Evolutionary conservation across 2,797 vertebrate genomes (phyloP), one percentile per base, ranked within the genome.

Genomic region (Melopsittacus undulatus): DNA sequence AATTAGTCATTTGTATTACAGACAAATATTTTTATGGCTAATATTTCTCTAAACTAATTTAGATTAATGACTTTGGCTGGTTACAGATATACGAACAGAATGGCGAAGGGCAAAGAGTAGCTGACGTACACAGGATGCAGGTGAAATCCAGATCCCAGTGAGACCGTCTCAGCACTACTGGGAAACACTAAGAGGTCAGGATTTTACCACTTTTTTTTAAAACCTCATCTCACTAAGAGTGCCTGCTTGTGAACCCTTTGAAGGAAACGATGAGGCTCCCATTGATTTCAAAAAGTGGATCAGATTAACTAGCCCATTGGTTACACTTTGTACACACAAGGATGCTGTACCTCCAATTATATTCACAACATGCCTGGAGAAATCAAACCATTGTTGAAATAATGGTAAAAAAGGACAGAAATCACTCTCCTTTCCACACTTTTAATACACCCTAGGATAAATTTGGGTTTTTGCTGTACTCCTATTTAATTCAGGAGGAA

Each of bases 21-120:
- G 51, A 87, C 18, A 80, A 95, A 93, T 77, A 75, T 52, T 83
- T 83, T 95, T 90, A 85, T 76, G 75, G 96, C 68, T 95, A 95
- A 67, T 95, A 95, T 94, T 97, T 96, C 76, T 95, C 87, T 91
- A 87, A 76, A 91, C 86, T 95, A 93, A 90, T 91, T 94, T 90
- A 94, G 91, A 92, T 92, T 74, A 79, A 52, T 67, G 61, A 86
- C 46, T 77, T 91, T 34, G 46, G 40, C n/a, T 83, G 27, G 22
- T 40, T 82, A 72, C 70, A 94, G 66, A 82, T 51, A 26, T 7
- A 72, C 5, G 26, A 81, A 61, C 75, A 79, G 46, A 75, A 89
- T 83, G 85, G 82, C 14, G 23, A 92, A 94, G 89, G 92, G 73
- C 73, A 90, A 94, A 73, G 34, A 45, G 52, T 20, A n/a, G 32